phyloP scores from a whole-genome alignment of 2,113 vertebrate genomes.

The Engraulis encrasicolus region DNA sequence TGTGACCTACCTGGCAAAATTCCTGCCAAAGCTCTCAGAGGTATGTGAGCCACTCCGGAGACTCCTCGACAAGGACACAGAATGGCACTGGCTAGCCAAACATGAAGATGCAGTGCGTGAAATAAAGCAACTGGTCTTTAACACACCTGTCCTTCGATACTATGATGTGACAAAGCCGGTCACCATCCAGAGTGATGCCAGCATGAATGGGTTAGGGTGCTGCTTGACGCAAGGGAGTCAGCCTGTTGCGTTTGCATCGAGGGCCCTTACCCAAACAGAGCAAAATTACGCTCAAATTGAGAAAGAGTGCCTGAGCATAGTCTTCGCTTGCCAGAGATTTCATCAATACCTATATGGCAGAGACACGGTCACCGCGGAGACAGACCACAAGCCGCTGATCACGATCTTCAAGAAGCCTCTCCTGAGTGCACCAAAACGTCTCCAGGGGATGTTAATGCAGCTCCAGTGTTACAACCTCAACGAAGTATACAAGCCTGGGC shows the following conservation, averaged over 20 bases:
- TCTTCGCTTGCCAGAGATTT: too few relatives aligned
- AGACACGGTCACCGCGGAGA: neutral
- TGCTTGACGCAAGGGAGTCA: slow-evolving; percentile 31
- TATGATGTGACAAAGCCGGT: slow-evolving; percentile 46
- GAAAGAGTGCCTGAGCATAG: too few relatives aligned
- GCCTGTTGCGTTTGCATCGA: slow-evolving; percentile 35
- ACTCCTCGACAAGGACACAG: slow-evolving; percentile 38
- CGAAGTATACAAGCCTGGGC: neutral
- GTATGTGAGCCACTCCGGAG: slow-evolving; percentile 47
- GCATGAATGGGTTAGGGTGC: slow-evolving; percentile 37
- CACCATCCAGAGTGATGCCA: slow-evolving; percentile 47
- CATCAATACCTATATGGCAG: slow-evolving; percentile 16
- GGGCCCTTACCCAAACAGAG: slow-evolving; percentile 37
- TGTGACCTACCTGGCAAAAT: slow-evolving; percentile 51
- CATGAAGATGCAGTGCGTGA: slow-evolving; percentile 41
- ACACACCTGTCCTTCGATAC: slow-evolving; percentile 39
- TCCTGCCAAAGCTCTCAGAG: slow-evolving; percentile 42
- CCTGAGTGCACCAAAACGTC: neutral
- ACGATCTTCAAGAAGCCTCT: neutral
- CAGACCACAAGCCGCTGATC: neutral
- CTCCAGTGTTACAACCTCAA: neutral
- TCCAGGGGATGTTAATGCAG: too few relatives aligned
- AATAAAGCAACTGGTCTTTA: slow-evolving; percentile 44
- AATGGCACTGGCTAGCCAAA: slow-evolving; percentile 49
- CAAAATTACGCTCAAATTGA: too few relatives aligned